These are phyloP conservation scores for Drosophila nikananu DNA, from an alignment of 1,140 invertebrate species.

Conservation along the genomic window DNA sequence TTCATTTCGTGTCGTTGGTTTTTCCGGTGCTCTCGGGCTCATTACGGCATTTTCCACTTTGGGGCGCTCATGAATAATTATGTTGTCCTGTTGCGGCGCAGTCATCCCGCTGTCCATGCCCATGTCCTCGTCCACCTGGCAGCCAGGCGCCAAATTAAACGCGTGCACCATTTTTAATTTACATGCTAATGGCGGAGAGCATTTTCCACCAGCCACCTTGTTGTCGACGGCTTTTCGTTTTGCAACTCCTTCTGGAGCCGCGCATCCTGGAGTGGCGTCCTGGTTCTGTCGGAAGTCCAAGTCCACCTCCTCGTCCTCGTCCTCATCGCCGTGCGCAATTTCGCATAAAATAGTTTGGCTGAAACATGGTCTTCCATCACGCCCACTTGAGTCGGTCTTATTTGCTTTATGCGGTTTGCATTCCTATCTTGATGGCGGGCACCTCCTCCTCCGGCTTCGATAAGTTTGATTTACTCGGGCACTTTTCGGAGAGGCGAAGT, in stretches of 20 bases:
- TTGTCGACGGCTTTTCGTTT: slow-evolving; percentile 38
- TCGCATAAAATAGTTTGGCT: slow-evolving; percentile 45
- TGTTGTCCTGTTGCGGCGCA: slow-evolving; percentile 54
- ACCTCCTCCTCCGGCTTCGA: slow-evolving; percentile 17
- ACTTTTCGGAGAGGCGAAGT: slow-evolving; percentile 17
- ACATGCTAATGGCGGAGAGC: slow-evolving; percentile 67
- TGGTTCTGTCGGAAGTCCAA: slow-evolving; percentile 35
- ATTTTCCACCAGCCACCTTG: slow-evolving; percentile 58
- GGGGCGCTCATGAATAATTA: slow-evolving; percentile 72
- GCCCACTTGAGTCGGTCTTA: slow-evolving; percentile 43
- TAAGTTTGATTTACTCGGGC: slow-evolving; percentile 44
- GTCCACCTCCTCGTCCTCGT: slow-evolving; percentile 9
- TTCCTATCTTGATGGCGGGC: slow-evolving; percentile 39
- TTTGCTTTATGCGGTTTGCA: slow-evolving; percentile 35
- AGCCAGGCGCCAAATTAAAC: slow-evolving; percentile 58
- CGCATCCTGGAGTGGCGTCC: slow-evolving; percentile 11
- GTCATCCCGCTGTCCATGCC: slow-evolving; percentile 27
- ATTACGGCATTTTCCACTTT: slow-evolving; percentile 74
- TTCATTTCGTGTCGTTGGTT: slow-evolving; percentile 56
- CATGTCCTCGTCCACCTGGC: slow-evolving; percentile 27
- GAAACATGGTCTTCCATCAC: slow-evolving; percentile 30
- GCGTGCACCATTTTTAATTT: slow-evolving; percentile 73
- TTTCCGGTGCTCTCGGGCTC: slow-evolving; percentile 60
- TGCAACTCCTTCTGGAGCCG: slow-evolving; percentile 19
- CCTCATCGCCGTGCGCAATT: slow-evolving; percentile 5